These are phyloP conservation scores for Montipora foliosa DNA, from an alignment of 64 coral and sea anemone genomes.

Conservation along the genomic window DNA sequence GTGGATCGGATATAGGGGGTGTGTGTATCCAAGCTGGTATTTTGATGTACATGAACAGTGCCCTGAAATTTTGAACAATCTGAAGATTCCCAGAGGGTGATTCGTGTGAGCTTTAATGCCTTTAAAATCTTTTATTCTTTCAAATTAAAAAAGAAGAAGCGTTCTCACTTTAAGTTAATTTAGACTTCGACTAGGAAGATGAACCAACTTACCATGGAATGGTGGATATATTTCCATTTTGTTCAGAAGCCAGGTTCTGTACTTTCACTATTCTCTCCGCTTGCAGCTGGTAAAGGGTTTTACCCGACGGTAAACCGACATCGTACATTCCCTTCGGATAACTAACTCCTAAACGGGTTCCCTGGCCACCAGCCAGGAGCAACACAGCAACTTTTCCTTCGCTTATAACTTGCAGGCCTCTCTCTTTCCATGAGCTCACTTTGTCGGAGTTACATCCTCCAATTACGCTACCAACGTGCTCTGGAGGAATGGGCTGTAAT, in stretches of 20 bases:
- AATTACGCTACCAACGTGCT: slow-evolving; percentile 83
- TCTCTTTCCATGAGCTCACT: slow-evolving; percentile 56
- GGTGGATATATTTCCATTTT: slow-evolving; percentile 67
- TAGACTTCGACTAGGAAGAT: too few relatives aligned
- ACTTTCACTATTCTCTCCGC: slow-evolving; percentile 96
- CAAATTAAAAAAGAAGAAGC: too few relatives aligned
- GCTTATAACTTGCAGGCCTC: slow-evolving; percentile 77
- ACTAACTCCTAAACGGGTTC: slow-evolving; percentile 81
- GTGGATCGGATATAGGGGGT: too few relatives aligned
- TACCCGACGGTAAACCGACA: slow-evolving; percentile 89
- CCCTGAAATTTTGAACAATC: too few relatives aligned
- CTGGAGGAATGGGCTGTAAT: slow-evolving; percentile 85
- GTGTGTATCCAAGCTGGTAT: too few relatives aligned
- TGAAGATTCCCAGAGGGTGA: too few relatives aligned
- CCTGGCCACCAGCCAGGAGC: slow-evolving; percentile 95
- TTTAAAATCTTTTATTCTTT: too few relatives aligned
- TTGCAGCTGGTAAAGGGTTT: slow-evolving; percentile 90
- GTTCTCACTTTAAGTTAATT: too few relatives aligned
- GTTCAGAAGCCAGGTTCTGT: slow-evolving; percentile 78
- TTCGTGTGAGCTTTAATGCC: too few relatives aligned
- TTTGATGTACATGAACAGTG: too few relatives aligned
- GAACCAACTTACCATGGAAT: slow-evolving; percentile 84
- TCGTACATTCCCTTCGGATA: slow-evolving; percentile 97
- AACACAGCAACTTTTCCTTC: slow-evolving; percentile 88
- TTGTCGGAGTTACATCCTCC: slow-evolving; percentile 48